These are phyloP conservation scores for Prolemur simus DNA, from an alignment of 2,113 vertebrate genomes.

Conservation along the genomic window DNA sequence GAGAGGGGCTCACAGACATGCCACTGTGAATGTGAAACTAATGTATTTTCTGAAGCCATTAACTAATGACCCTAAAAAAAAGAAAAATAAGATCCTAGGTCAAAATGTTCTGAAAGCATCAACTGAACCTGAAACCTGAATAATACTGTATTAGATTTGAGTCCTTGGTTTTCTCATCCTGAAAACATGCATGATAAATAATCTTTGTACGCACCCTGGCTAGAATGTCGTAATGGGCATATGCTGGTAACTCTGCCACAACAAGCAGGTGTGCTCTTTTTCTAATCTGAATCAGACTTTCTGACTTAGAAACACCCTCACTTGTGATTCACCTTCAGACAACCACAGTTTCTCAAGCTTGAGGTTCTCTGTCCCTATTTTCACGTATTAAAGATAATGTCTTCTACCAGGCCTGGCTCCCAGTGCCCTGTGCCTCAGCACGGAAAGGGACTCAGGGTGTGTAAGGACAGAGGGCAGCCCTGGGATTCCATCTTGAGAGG, in stretches of 20 bases:
- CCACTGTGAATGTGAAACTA: not conserved
- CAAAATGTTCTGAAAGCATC: not conserved
- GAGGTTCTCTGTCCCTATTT: not conserved
- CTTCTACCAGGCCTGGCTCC: not conserved
- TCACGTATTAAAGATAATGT: not conserved
- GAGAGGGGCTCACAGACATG: not conserved
- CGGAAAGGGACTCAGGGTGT: not conserved
- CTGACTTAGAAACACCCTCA: not conserved
- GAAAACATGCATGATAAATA: not conserved
- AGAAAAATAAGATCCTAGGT: not conserved
- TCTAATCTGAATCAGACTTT: not conserved
- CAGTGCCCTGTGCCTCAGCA: not conserved
- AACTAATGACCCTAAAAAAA: not conserved
- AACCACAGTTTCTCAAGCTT: not conserved
- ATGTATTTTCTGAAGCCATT: not conserved
- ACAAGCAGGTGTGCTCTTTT: not conserved
- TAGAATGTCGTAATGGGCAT: accelerated
- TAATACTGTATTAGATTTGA: accelerated
- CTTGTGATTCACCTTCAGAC: not conserved
- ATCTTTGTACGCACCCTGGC: too few species aligned
- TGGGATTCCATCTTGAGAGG: not conserved
- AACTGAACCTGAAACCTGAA: not conserved
- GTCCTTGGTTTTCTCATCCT: not conserved
- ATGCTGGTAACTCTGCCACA: not conserved
- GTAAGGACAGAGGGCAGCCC: not conserved